Evolutionary conservation across 2,113 vertebrate species (phyloP).

Genomic region (Pluvialis apricaria): DNA sequence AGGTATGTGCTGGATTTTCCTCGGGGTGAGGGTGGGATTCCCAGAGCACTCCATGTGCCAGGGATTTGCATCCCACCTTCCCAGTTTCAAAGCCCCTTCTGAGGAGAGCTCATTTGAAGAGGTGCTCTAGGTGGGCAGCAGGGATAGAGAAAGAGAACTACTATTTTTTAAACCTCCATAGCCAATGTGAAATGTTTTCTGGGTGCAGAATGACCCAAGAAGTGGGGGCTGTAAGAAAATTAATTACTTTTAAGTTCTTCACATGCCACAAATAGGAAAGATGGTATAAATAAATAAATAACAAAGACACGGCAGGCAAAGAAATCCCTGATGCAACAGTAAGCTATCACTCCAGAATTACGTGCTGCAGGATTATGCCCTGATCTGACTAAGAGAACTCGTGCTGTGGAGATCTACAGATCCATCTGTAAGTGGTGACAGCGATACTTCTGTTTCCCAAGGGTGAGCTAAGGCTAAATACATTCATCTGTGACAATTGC

Average conservation of each 20-base stretch:
- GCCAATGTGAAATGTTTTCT: fast-evolving
- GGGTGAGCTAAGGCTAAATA: background rate
- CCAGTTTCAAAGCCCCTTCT: background rate
- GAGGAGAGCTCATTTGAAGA: background rate
- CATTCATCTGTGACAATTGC: background rate
- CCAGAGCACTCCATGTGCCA: fast-evolving
- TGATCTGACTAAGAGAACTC: slow-evolving; percentile 20
- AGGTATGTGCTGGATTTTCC: background rate
- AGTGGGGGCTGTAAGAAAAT: background rate
- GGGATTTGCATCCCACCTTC: background rate
- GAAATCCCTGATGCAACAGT: slow-evolving; percentile 8
- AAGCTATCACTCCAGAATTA: background rate
- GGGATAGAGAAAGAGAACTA: background rate
- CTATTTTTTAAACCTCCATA: background rate
- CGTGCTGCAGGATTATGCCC: background rate
- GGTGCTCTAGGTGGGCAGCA: background rate
- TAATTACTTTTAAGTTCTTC: background rate
- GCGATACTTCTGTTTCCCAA: background rate
- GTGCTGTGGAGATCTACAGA: slow-evolving; percentile 7
- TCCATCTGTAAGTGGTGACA: slow-evolving; percentile 21
- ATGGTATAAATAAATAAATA: background rate
- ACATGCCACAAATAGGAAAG: background rate
- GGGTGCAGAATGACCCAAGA: background rate
- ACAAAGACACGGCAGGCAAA: background rate
- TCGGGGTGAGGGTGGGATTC: background rate